Evolutionary conservation across 1,140 invertebrate genomes (phyloP).

Genomic region (Ridgeia piscesae): DNA sequence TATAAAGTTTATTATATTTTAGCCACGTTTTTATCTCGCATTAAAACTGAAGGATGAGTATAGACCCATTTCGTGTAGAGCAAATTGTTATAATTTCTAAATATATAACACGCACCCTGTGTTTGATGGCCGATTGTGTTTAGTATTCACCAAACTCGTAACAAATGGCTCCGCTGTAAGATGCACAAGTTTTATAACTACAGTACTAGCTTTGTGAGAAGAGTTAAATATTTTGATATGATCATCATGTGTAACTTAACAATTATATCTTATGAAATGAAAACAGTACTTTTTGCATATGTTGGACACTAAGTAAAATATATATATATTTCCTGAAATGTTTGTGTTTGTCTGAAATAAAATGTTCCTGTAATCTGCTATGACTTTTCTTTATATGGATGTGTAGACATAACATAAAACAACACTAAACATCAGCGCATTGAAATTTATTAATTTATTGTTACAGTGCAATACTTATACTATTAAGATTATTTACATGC

Average conservation of each 20-base stretch:
- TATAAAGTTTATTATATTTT: background rate
- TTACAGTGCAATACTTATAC: constrained; percentile 1
- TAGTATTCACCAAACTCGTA: too few relatives aligned
- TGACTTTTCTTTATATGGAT: background rate
- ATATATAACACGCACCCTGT: too few relatives aligned
- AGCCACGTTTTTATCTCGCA: background rate
- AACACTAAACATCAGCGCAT: background rate
- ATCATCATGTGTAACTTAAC: too few relatives aligned
- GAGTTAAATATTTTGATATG: too few relatives aligned
- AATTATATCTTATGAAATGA: too few relatives aligned
- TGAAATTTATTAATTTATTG: background rate
- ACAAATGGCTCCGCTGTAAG: too few relatives aligned
- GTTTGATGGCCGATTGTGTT: background rate
- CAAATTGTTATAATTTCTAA: too few relatives aligned
- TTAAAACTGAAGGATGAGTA: background rate
- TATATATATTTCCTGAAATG: background rate
- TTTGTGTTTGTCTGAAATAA: background rate
- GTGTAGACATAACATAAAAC: background rate
- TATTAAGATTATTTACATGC: background rate
- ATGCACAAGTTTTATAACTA: too few relatives aligned
- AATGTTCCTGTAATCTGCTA: background rate
- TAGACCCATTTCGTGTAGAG: background rate
- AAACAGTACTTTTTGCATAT: background rate
- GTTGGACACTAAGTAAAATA: background rate
- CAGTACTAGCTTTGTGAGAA: too few relatives aligned